Evolutionary conservation across 2,113 vertebrate species (phyloP), one percentile per base, ranked within the genome.

Genomic region (Manacus vitellinus): DNA sequence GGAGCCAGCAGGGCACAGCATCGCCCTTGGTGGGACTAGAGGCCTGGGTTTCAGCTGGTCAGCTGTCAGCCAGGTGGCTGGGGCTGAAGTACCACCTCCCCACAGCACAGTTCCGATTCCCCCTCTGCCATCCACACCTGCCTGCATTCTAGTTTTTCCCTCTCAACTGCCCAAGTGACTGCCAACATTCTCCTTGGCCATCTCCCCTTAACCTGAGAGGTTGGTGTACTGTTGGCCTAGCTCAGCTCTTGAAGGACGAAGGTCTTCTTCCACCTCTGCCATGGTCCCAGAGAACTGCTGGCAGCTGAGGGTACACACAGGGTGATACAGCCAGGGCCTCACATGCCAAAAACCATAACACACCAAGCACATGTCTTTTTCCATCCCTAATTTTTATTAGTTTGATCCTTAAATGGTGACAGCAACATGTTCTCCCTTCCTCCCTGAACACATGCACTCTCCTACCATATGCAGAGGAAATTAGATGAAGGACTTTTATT

Each of bases 171-270:
- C 10, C 31, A 20, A 54, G 8, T 4, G 20, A 25, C n/a, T 30
- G 21, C 30, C 33, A 58, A 6, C 3, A 4, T 10, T 6, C 10
- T 18, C 22, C 16, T 23, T 0, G 0, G 41, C 25, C 33, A 33
- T 15, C 30, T 18, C 4, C 7, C 13, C 8, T 0, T 0, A 4
- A 2, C 8, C n/a, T 14, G 24, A 0, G 0, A 59, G 23, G 10
- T 13, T 4, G 9, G 12, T 15, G 16, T 43, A 44, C 27, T 12
- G 19, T 8, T 14, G 11, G 43, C 23, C 22, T 1, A 1, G 15
- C 66, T 77, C 43, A 17, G 54, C 21, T 21, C n/a, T 6, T 12
- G 6, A 20, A 76, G 58, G 37, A 5, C 16, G 16, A 33, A n/a
- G 0, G 2, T 30, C 33, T 39, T 7, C 9, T 70, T 28, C 33